A percentile compares a stretch with the other conserved stretches of the same genome.
Evolutionary conservation across 2,888 invertebrate species (phyloP).

Genomic region (Macrophya annulata): DNA sequence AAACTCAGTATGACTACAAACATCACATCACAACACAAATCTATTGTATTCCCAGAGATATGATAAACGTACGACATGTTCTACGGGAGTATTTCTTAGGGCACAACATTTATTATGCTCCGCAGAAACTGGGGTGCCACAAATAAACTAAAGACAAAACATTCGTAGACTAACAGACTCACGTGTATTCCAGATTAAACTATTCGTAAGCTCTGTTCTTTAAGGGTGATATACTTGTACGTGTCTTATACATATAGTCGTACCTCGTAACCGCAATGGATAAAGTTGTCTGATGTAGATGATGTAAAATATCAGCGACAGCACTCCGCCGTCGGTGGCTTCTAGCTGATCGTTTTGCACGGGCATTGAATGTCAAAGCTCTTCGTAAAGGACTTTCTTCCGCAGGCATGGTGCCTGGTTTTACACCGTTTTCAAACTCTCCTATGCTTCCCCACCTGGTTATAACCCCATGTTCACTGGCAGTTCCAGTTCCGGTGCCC

Average conservation of each 20-base stretch:
- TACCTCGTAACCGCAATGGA: constrained; percentile 50
- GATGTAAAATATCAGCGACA: constrained; percentile 51
- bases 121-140: not conserved
- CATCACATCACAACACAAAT: too few species aligned
- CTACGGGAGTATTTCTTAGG: not conserved
- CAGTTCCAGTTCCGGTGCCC: constrained; percentile 50
- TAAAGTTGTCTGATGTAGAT: constrained; percentile 48
- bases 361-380: constrained; percentile 47
- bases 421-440: constrained; percentile 37
- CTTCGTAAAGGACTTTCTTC: constrained; percentile 48
- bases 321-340: constrained; percentile 44
- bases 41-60: not conserved
- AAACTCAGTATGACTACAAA: not conserved
- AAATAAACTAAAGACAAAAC: constrained; percentile 2
- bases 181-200: not conserved
- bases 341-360: constrained; percentile 45
- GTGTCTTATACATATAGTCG: not conserved
- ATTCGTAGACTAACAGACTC: not conserved
- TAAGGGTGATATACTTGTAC: not conserved
- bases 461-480: constrained; percentile 45
- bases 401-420: not conserved
- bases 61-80: not conserved
- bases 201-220: not conserved
- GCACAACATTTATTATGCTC: not conserved
- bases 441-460: constrained; percentile 54